These are phyloP conservation scores for Diplazon laetatorius DNA, from an alignment of 2,888 invertebrate species.

Conservation along the genomic window DNA sequence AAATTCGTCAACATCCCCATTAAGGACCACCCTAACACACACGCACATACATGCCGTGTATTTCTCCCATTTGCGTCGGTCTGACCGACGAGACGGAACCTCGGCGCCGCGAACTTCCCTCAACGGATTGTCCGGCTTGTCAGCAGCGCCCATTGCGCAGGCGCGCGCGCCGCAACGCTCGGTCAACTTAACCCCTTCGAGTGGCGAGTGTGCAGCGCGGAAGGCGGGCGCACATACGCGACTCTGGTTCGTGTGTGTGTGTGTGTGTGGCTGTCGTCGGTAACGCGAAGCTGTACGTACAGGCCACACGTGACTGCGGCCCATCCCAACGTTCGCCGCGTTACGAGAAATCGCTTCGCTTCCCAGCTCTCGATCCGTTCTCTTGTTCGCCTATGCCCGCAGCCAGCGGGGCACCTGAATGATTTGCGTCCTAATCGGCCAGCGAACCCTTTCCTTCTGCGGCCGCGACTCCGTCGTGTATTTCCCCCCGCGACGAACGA, in stretches of 20 bases:
- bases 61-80: too few species aligned
- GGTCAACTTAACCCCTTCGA: too few species aligned
- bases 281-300: conserved; percentile 77
- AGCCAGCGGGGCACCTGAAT: conserved; percentile 75
- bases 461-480: conserved; percentile 40
- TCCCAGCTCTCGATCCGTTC: conserved; percentile 43
- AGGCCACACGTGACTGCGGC: conserved; percentile 80
- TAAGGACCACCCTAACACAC: too few species aligned
- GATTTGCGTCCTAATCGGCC: conserved; percentile 79
- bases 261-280: conserved; percentile 43
- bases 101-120: conserved; percentile 59
- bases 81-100: conserved; percentile 32
- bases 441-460: conserved; percentile 72
- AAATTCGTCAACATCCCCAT: too few species aligned
- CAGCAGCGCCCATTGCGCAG: conserved; percentile 69
- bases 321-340: conserved; percentile 71
- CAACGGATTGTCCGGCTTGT: conserved; percentile 71
- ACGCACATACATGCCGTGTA: too few species aligned
- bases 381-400: conserved; percentile 66
- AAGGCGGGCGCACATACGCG: too few species aligned
- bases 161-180: too few species aligned
- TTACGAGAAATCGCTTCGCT: conserved; percentile 29
- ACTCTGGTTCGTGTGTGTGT: too few species aligned
- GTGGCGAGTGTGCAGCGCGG: too few species aligned
- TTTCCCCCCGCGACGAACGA: conserved; percentile 41